Base-by-base conservation (phyloP, 2,113 vertebrate genomes). In the Leptobrachium leishanense region DNA sequence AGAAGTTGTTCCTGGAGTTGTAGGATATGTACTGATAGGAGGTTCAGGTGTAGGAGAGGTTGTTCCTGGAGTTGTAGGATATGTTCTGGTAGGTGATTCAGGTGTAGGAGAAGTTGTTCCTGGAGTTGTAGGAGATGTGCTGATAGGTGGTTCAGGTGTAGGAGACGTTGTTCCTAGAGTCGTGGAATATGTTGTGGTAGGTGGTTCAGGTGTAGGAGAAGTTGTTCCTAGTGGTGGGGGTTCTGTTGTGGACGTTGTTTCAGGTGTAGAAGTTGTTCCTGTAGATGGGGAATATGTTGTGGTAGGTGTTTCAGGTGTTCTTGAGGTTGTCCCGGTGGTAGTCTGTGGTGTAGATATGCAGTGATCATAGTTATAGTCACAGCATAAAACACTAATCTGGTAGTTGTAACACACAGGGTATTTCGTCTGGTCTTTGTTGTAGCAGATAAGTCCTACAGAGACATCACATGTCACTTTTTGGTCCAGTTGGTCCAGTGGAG, bases 321-420 rank as follows among this genome's bases (percentile, higher is more conserved):
- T 73, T 15, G 11, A 40, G 4, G 42, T 8, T 42, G 39, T 55
- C n/a, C 53, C 42, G 6, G 72, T 73, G 53, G 10, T 44, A 2
- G 70, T 40, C 41, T 40, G 39, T 41, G 54, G 41, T 7, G 72
- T 63, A 20, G 57, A 46, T 39, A 15, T 8, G 31, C 20, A 65
- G 73, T 9, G 9, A 50, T 46, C 73, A 2, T 40, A 42, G 9
- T 55, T 15, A 42, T 15, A 0, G 11, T 74, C 3, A 2, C 91
- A 92, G 72, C 91, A 93, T 3, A 80, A 31, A 1, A 91, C 85
- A 0, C 82, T 87, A 68, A 93, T 88, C 85, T 90, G 83, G 5
- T 93, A 92, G 81, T 93, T 86, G 79, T 87, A 72, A 62, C 91
- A 93, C 39, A 75, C 54, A 4, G 2, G 1, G 0, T 41, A 53